Percentiles rank a stretch among this genome's conserved stretches.
phyloP scores from a whole-genome alignment of 2,113 vertebrate genomes.

The Sinocyclocheilus anshuiensis region DNA sequence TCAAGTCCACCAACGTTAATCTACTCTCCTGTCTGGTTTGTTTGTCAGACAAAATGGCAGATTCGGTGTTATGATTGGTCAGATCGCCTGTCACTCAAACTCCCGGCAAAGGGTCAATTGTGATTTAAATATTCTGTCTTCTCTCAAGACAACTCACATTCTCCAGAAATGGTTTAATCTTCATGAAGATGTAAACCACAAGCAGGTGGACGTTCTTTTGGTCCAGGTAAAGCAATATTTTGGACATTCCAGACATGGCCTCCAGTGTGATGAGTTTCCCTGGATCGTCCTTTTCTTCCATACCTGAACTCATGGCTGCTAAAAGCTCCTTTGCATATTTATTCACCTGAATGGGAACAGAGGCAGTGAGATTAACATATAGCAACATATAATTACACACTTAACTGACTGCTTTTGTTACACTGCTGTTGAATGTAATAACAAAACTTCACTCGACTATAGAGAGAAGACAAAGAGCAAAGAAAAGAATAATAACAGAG shows the following conservation, averaged over 20 bases:
- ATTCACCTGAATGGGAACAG: constrained; percentile 72
- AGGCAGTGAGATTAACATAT: not conserved
- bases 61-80: too few species aligned
- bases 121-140: not conserved
- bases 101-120: too few species aligned
- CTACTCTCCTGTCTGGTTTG: too few species aligned
- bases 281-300: constrained; percentile 91
- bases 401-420: not conserved
- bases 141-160: constrained; percentile 74
- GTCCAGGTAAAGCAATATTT: constrained; percentile 82
- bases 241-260: constrained; percentile 87
- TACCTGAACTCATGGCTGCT: constrained; percentile 85
- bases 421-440: not conserved
- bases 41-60: too few species aligned
- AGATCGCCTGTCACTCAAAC: too few species aligned
- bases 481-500: too few species aligned
- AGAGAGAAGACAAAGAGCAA: not conserved
- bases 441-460: not conserved
- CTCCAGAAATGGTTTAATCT: constrained; percentile 92
- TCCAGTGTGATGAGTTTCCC: constrained; percentile 87
- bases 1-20: too few species aligned
- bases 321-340: constrained; percentile 87
- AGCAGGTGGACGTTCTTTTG: constrained; percentile 80
- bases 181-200: constrained; percentile 89
- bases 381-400: not conserved